These are phyloP conservation scores for Bergia puertoricense DNA, from an alignment of 92 coral and sea anemone genomes.

Conservation along the genomic window DNA sequence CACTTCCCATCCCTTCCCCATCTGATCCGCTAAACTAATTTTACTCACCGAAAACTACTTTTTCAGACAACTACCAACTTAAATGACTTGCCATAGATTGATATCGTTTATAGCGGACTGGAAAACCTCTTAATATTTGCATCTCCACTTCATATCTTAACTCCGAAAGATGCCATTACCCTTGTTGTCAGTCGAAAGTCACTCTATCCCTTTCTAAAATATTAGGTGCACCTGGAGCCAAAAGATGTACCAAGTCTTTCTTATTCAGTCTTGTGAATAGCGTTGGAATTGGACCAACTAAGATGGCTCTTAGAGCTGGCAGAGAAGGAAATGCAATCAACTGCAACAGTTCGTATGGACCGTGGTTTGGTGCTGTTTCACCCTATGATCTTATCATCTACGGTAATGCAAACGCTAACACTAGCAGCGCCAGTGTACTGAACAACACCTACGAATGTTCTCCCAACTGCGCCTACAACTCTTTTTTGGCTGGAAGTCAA, in stretches of 20 bases:
- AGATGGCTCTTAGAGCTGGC: constrained; percentile 44
- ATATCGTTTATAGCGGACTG: too few relatives aligned
- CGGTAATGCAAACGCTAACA: constrained; percentile 35
- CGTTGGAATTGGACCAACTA: constrained; percentile 49
- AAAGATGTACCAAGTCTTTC: constrained; percentile 50
- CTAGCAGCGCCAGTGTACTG: constrained; percentile 20
- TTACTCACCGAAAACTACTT: too few relatives aligned
- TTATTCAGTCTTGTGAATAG: constrained; percentile 69
- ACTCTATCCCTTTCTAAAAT: too few relatives aligned
- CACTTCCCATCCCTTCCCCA: too few relatives aligned
- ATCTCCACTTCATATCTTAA: too few relatives aligned
- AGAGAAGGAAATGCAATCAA: constrained; percentile 48
- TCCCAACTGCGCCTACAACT: constrained; percentile 39
- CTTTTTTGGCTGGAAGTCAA: constrained; percentile 49
- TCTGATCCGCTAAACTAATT: too few relatives aligned
- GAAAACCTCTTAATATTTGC: too few relatives aligned
- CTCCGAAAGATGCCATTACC: too few relatives aligned
- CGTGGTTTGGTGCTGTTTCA: constrained; percentile 52
- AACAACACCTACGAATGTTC: constrained; percentile 53
- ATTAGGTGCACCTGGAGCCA: constrained; percentile 15
- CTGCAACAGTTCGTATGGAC: constrained; percentile 48
- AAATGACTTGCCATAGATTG: too few relatives aligned
- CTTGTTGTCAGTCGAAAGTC: too few relatives aligned
- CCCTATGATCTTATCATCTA: constrained; percentile 43
- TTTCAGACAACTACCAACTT: too few relatives aligned